Conservation (phyloP, 2,888 invertebrate genomes). For the Drosophila meridionalis region DNA sequence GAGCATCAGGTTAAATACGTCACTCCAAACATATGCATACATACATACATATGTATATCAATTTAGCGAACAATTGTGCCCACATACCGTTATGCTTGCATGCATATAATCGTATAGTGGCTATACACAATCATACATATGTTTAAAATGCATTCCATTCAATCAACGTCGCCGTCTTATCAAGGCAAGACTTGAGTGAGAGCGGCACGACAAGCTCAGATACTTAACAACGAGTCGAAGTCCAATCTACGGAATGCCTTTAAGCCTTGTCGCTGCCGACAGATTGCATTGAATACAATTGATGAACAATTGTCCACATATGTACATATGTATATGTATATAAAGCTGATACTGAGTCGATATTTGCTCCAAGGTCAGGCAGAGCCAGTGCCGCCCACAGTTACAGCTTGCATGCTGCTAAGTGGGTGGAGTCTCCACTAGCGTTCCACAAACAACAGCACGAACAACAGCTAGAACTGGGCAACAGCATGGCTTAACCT, state of each 20-base stretch:
- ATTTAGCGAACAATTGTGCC: background rate
- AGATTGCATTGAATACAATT: slow-evolving; percentile 35
- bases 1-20: slow-evolving; percentile 10
- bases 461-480: background rate
- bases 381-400: slow-evolving; percentile 13
- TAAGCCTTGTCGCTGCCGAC: slow-evolving; percentile 21
- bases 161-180: slow-evolving; percentile 38
- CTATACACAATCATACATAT: background rate
- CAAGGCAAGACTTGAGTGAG: slow-evolving; percentile 11
- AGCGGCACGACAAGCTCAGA: slow-evolving; percentile 6
- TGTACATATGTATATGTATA: background rate
- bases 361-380: slow-evolving; percentile 44
- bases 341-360: slow-evolving; percentile 12
- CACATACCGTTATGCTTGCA: background rate
- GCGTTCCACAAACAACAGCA: background rate
- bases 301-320: background rate
- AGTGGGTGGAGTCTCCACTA: background rate
- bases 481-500: slow-evolving; percentile 10
- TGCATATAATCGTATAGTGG: background rate
- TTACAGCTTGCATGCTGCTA: slow-evolving; percentile 32
- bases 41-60: background rate
- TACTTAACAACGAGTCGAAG: slow-evolving; percentile 43
- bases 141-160: slow-evolving; percentile 14
- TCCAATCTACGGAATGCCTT: slow-evolving; percentile 26
- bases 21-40: background rate